Base-by-base conservation (phyloP, 1,140 invertebrate genomes). In the Homalodisca vitripennis region DNA sequence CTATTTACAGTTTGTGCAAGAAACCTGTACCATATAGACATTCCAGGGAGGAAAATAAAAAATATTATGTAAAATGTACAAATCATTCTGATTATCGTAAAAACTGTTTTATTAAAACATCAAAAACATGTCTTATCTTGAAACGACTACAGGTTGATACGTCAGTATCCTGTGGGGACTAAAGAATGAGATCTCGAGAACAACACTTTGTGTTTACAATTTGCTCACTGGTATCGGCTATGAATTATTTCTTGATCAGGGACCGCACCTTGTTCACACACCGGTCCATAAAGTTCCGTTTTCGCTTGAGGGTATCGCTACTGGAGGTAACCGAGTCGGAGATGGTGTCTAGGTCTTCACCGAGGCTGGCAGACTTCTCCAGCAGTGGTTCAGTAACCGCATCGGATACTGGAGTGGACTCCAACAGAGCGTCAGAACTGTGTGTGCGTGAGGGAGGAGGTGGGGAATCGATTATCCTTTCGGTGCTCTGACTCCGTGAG, bases 221-320 rank as follows among this genome's bases (percentile, higher is more conserved):
- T n/a, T n/a, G n/a, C n/a, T n/a, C n/a, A n/a, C n/a, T n/a, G n/a
- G n/a, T n/a, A n/a, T n/a, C n/a, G n/a, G n/a, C n/a, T n/a, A n/a
- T n/a, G n/a, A 53, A 14, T 26, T 69, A 74, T 34, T 88, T 88
- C 77, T 85, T 86, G 60, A 88, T 88, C 70, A 89, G 84, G 75
- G 86, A 87, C 82, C 87, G 84, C 79, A 91, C 86, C 82, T 90
- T 90, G 78, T 88, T 90, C 32, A 90, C 87, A 79, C 88, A 90
- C 78, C 87, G 85, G 80, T 91, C 88, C 87, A 91, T 89, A 76
- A 91, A 90, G 79, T 89, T 90, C 74, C 84, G 84, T 69, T 74
- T 76, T 29, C 53, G 57, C 24, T 63, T 66, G n/a, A 60, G 53
- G 3, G 57, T 65, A 51, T 68, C 68, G n/a, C 68, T 70, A 10